Percentiles rank a stretch among this genome's conserved stretches.
phyloP scores from a whole-genome alignment of 35 echinoderm and acorn worm species.

The Heliocidaris erythrogramma region DNA sequence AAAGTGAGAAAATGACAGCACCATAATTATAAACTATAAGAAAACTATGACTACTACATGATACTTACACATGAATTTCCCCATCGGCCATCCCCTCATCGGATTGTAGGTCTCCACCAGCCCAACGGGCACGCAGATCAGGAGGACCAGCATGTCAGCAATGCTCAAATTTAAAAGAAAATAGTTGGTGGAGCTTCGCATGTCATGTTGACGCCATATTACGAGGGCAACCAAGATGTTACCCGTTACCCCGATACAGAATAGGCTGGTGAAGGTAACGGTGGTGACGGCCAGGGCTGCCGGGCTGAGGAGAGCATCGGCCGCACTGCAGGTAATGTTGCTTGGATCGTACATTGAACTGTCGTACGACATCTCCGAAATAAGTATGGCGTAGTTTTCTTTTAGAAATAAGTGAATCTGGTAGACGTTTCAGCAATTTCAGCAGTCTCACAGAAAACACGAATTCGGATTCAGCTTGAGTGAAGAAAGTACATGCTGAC shows the following conservation, averaged over 20 bases:
- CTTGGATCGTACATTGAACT: not conserved
- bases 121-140: constrained; percentile 82
- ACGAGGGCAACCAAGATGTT: constrained; percentile 87
- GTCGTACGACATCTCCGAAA: not conserved
- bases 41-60: not conserved
- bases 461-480: not conserved
- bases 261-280: constrained; percentile 61
- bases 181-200: constrained; percentile 93
- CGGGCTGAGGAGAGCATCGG: not conserved
- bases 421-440: not conserved
- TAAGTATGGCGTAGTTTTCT: not conserved
- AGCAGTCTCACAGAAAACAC: not conserved
- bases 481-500: not conserved
- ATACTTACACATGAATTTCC: constrained; percentile 95
- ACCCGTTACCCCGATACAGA: constrained; percentile 76
- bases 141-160: constrained; percentile 80
- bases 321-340: not conserved
- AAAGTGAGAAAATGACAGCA: too few relatives aligned
- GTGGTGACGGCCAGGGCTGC: constrained; percentile 52
- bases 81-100: constrained; percentile 57
- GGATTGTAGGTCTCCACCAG: constrained; percentile 72
- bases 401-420: not conserved
- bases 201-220: constrained; percentile 81
- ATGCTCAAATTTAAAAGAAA: constrained; percentile 90
- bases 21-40: too few relatives aligned